These are phyloP conservation scores for Prenolepis imparis DNA, from an alignment of 2,888 invertebrate species.

Conservation along the genomic window DNA sequence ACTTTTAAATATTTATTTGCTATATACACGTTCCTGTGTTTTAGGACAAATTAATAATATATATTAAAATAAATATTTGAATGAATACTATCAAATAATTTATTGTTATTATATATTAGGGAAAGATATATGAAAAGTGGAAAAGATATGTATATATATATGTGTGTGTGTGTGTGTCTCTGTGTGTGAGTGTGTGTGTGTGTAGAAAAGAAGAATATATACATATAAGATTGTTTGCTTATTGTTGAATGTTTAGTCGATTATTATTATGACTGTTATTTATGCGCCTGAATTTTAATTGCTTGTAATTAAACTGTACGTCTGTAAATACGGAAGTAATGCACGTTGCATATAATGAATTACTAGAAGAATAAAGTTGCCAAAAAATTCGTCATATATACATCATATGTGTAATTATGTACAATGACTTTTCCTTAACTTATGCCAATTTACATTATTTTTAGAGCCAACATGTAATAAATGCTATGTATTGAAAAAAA, in stretches of 20 bases:
- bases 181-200: background rate
- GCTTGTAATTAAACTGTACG: constrained; percentile 43
- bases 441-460: background rate
- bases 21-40: constrained; percentile 22
- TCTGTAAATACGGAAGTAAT: constrained; percentile 49
- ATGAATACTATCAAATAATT: background rate
- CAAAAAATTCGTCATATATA: constrained; percentile 45
- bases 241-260: constrained; percentile 47
- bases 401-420: background rate
- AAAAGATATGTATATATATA: background rate
- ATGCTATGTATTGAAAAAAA: background rate
- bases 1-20: constrained; percentile 28
- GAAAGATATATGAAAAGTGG: background rate
- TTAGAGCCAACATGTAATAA: background rate
- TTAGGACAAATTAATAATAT: constrained; percentile 18
- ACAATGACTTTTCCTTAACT: background rate
- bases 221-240: constrained; percentile 39
- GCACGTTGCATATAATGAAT: constrained; percentile 32
- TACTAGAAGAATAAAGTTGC: constrained; percentile 55
- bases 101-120: constrained; percentile 9
- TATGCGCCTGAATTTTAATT: constrained; percentile 23
- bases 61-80: constrained; percentile 23
- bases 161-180: background rate
- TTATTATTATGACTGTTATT: constrained; percentile 44
- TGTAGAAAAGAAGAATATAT: background rate